Evolutionary conservation across 2,797 vertebrate species (phyloP).

Genomic region (Tinamus major): DNA sequence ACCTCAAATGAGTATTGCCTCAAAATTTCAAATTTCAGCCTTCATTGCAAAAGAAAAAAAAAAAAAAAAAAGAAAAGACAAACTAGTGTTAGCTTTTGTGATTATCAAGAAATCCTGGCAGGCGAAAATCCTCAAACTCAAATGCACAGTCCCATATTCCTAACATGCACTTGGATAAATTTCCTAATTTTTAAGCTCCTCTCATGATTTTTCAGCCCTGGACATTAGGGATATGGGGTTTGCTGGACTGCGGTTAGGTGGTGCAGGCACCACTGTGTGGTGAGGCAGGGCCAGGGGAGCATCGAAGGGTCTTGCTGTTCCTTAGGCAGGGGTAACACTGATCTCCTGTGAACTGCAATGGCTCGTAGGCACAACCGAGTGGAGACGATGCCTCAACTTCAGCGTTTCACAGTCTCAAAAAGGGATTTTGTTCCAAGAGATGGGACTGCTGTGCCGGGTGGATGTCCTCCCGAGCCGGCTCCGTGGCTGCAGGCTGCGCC

Average conservation of each 20-base stretch:
- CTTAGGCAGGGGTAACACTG: accelerated
- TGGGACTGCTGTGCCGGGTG: accelerated
- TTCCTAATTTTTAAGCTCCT: background rate
- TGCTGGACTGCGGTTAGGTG: background rate
- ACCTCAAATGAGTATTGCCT: background rate
- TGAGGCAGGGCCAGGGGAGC: accelerated
- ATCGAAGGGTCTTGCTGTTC: accelerated
- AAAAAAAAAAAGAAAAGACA: background rate
- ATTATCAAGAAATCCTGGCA: background rate
- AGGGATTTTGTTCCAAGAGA: background rate
- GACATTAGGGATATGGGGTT: background rate
- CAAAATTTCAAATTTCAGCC: background rate
- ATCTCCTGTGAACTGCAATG: accelerated
- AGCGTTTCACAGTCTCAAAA: accelerated
- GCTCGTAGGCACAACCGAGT: accelerated
- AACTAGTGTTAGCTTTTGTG: background rate
- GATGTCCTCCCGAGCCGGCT: no score
- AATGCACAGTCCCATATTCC: background rate
- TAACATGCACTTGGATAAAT: background rate
- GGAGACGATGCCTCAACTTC: accelerated
- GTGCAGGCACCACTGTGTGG: accelerated
- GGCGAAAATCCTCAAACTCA: background rate
- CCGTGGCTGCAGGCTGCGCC: no score
- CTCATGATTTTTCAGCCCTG: background rate
- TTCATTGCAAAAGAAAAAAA: background rate